Conservation (phyloP, 2,113 vertebrate genomes). For the Phaethon lepturus region DNA sequence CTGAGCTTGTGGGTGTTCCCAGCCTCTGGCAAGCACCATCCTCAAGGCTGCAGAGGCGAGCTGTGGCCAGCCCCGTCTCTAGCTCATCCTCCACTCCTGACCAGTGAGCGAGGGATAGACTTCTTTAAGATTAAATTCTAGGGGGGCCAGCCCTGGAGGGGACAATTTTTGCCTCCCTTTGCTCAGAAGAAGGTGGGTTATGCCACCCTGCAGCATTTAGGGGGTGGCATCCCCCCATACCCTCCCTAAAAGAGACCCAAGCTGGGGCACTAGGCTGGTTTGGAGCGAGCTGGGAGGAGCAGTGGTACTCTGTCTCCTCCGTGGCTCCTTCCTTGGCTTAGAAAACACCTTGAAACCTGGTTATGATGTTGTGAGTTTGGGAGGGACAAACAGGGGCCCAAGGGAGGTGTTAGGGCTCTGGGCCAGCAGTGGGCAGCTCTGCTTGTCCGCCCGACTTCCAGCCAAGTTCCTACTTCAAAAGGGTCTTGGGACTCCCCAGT, state of each 20-base stretch:
- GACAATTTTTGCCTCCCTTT: not conserved
- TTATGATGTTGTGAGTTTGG: not conserved
- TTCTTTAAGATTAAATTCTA: not conserved
- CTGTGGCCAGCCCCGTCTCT: not conserved
- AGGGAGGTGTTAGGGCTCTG: not conserved
- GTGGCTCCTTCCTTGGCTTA: not conserved
- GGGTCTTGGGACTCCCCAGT: not conserved
- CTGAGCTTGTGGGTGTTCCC: not conserved
- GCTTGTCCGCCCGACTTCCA: rapidly evolving
- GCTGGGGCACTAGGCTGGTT: not conserved
- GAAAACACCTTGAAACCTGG: not conserved
- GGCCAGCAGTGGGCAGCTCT: not conserved
- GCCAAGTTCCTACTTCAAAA: not conserved
- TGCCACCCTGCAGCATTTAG: rapidly evolving
- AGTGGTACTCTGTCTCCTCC: not conserved
- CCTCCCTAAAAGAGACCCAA: not conserved
- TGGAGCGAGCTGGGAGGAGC: not conserved
- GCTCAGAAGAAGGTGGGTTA: not conserved
- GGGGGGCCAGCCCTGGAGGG: not conserved
- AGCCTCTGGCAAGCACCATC: rapidly evolving
- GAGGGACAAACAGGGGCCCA: not conserved
- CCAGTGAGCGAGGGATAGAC: not conserved
- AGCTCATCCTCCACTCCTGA: not conserved
- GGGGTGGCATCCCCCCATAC: rapidly evolving
- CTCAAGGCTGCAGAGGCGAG: not conserved